Percentiles rank a stretch among this genome's conserved stretches.
These are phyloP conservation scores for Stegana nigrithorax DNA, from an alignment of 2,888 invertebrate species.

Conservation along the genomic window DNA sequence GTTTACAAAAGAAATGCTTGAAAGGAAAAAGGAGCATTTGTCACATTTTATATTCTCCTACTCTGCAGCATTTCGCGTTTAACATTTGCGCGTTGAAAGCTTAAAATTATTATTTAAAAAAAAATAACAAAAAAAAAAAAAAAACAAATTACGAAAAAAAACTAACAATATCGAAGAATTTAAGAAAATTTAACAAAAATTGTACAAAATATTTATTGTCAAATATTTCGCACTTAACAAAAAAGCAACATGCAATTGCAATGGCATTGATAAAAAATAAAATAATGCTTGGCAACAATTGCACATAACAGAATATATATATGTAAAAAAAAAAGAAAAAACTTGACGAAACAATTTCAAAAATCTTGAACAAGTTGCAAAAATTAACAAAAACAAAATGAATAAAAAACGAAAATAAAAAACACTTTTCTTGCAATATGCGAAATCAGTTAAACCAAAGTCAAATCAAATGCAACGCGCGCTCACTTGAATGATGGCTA, in stretches of 20 bases:
- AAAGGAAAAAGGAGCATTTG: background rate
- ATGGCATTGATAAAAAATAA: slow-evolving; percentile 24
- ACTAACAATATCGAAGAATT: slow-evolving; percentile 3
- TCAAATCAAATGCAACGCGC: slow-evolving; percentile 49
- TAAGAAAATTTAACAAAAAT: slow-evolving; percentile 24
- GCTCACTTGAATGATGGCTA: slow-evolving; percentile 64
- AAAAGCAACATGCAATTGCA: slow-evolving; percentile 54
- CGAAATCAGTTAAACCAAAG: too few relatives aligned
- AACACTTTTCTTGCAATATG: too few relatives aligned
- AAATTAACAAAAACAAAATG: slow-evolving; percentile 29
- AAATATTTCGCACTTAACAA: slow-evolving; percentile 31
- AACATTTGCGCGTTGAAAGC: background rate
- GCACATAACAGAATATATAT: slow-evolving; percentile 5
- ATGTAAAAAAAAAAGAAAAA: slow-evolving; percentile 19
- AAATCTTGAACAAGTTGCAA: slow-evolving; percentile 14
- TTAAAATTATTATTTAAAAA: slow-evolving; percentile 11
- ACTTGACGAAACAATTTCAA: slow-evolving; percentile 25
- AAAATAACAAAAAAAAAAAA: slow-evolving; percentile 27
- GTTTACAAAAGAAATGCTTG: too few relatives aligned
- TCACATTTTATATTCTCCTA: background rate
- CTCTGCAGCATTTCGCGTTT: background rate
- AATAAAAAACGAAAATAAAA: slow-evolving; percentile 29
- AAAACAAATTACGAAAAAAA: slow-evolving; percentile 29
- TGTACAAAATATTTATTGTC: background rate
- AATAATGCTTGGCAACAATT: slow-evolving; percentile 21